Evolutionary conservation across 1,140 invertebrate genomes (phyloP).

Genomic region (Psilanteris sp.): DNA sequence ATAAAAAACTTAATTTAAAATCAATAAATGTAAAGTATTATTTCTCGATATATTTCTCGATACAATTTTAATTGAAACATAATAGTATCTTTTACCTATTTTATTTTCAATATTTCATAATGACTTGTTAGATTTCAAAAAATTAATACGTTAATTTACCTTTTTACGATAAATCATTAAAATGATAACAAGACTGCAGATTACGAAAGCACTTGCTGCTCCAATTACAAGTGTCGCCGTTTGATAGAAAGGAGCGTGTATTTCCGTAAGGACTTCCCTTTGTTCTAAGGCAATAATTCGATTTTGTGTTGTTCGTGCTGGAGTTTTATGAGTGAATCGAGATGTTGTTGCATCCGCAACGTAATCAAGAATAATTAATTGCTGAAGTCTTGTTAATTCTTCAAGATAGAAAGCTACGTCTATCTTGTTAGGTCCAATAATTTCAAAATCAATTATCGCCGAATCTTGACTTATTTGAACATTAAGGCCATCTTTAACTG

Average conservation of each 20-base stretch:
- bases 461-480: slow-evolving; percentile 81
- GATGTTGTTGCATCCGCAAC: slow-evolving; percentile 85
- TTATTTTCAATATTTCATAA: too few relatives aligned
- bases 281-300: slow-evolving; percentile 83
- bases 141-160: slow-evolving; percentile 64
- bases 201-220: slow-evolving; percentile 85
- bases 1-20: slow-evolving; percentile 5
- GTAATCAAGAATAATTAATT: slow-evolving; percentile 77
- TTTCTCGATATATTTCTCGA: too few relatives aligned
- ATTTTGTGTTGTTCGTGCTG: slow-evolving; percentile 73
- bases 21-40: too few relatives aligned
- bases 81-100: too few relatives aligned
- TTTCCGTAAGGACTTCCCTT: slow-evolving; percentile 84
- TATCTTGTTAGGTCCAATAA: slow-evolving; percentile 84
- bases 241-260: slow-evolving; percentile 85
- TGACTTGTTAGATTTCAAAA: too few relatives aligned
- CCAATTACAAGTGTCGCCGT: slow-evolving; percentile 85
- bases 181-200: slow-evolving; percentile 85
- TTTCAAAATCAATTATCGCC: slow-evolving; percentile 82
- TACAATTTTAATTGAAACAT: too few relatives aligned
- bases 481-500: slow-evolving; percentile 80
- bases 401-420: slow-evolving; percentile 84
- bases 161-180: slow-evolving; percentile 85
- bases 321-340: slow-evolving; percentile 82
- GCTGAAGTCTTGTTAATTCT: slow-evolving; percentile 81